Evolutionary conservation across 2,888 invertebrate species (phyloP).

Genomic region (Lasioglossum zephyrum): DNA sequence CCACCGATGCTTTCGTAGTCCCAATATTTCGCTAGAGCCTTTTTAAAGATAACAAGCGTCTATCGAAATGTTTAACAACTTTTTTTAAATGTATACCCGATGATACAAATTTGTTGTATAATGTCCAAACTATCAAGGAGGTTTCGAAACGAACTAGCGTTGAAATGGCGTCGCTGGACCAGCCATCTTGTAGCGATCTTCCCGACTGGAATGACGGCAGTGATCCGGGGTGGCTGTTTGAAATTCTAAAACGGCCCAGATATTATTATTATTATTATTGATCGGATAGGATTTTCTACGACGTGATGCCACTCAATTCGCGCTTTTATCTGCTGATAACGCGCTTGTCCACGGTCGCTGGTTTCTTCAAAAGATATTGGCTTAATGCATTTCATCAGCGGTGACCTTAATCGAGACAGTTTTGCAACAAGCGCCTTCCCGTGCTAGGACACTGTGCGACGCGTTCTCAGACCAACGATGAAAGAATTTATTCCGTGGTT

Average conservation of each 20-base stretch:
- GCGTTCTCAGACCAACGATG: conserved; percentile 16
- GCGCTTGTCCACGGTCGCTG: neutral
- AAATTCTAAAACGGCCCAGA: conserved; percentile 28
- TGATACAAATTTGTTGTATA: no score
- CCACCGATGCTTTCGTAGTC: no score
- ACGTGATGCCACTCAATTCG: neutral
- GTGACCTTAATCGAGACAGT: conserved; percentile 60
- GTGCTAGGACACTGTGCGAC: conserved; percentile 28
- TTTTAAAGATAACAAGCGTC: no score
- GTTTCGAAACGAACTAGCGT: neutral
- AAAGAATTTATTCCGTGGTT: conserved; percentile 36
- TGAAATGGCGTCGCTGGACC: neutral
- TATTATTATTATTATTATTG: conserved; percentile 19
- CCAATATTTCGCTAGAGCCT: no score
- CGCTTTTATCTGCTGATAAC: conserved; percentile 33
- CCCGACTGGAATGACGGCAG: no score
- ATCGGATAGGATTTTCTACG: neutral
- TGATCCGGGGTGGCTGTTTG: no score
- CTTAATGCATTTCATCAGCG: conserved; percentile 57
- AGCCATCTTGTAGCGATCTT: neutral
- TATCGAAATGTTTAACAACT: no score
- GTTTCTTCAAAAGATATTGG: conserved; percentile 60
- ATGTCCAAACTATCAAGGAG: neutral
- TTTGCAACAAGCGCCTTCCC: conserved; percentile 56
- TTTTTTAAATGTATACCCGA: no score